Conservation (phyloP, 2,113 vertebrate genomes). For the Notiomystis cincta region DNA sequence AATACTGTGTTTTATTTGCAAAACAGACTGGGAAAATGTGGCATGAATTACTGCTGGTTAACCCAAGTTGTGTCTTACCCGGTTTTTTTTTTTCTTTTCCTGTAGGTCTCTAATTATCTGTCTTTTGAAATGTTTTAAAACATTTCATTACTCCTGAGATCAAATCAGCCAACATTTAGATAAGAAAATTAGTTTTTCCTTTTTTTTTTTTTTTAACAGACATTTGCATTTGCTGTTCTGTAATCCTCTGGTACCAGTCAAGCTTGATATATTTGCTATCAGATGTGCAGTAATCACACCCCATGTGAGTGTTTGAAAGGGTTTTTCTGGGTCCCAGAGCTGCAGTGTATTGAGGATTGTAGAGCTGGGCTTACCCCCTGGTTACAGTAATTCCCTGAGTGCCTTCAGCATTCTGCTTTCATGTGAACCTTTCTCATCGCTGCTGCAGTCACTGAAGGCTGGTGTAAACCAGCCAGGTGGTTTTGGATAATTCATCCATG, state of each 20-base stretch:
- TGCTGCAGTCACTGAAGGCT: not conserved
- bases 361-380: not conserved
- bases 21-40: not conserved
- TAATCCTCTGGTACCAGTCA: slow-evolving; percentile 25
- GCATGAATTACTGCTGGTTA: slow-evolving; percentile 32
- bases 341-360: not conserved
- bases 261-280: not conserved
- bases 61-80: not conserved
- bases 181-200: slow-evolving; percentile 34
- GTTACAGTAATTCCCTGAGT: not conserved
- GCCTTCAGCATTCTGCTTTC: not conserved
- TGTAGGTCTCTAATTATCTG: slow-evolving; percentile 47
- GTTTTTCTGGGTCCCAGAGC: not conserved
- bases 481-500: not conserved
- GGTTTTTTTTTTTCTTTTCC: not conserved
- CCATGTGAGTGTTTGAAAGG: not conserved
- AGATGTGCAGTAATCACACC: not conserved
- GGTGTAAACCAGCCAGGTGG: not conserved
- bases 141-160: slow-evolving; percentile 38
- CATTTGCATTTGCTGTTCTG: not conserved
- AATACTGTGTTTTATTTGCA: slow-evolving; percentile 16
- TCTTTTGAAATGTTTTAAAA: slow-evolving; percentile 40
- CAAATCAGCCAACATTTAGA: slow-evolving; percentile 47
- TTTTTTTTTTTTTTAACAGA: not conserved
- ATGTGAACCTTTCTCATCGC: not conserved